phyloP scores from a whole-genome alignment of 2,113 vertebrate genomes.

The Dipodomys stephensi region DNA sequence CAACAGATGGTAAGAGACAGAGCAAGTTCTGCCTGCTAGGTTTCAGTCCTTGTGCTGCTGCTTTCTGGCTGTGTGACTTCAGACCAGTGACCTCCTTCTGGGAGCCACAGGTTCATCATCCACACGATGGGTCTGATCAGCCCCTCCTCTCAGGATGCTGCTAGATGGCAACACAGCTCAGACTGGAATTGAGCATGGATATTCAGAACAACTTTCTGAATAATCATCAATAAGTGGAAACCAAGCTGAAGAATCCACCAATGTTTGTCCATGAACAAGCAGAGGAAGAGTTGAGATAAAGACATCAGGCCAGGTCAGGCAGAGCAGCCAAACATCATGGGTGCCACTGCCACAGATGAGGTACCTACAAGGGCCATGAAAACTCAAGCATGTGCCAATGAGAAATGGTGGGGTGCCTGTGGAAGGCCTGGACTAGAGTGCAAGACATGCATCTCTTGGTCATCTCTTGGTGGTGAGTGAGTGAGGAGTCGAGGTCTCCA shows the following conservation, averaged over 20 bases:
- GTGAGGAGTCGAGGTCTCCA: too few species aligned
- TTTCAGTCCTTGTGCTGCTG: not conserved
- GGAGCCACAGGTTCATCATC: not conserved
- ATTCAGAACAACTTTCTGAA: not conserved
- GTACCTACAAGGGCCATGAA: not conserved
- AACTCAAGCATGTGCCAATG: not conserved
- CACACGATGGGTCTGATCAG: too few species aligned
- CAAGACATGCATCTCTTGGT: not conserved
- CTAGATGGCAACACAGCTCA: not conserved
- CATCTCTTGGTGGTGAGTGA: not conserved
- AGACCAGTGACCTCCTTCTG: not conserved
- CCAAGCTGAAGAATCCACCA: not conserved
- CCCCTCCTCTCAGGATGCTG: not conserved
- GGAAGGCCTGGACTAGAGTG: not conserved
- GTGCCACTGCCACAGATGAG: too few species aligned
- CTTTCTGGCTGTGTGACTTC: not conserved
- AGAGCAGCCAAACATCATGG: not conserved
- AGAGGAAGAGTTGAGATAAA: not conserved
- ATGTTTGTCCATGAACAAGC: not conserved
- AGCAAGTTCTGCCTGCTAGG: not conserved
- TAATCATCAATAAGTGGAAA: not conserved
- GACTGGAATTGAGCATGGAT: fast-evolving
- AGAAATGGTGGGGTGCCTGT: not conserved
- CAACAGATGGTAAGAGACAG: not conserved
- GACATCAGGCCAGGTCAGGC: not conserved